A percentile compares a stretch with the other conserved stretches of the same genome.
These are phyloP conservation scores for Panthera uncia DNA, from an alignment of 2,113 vertebrate genomes.

Conservation along the genomic window DNA sequence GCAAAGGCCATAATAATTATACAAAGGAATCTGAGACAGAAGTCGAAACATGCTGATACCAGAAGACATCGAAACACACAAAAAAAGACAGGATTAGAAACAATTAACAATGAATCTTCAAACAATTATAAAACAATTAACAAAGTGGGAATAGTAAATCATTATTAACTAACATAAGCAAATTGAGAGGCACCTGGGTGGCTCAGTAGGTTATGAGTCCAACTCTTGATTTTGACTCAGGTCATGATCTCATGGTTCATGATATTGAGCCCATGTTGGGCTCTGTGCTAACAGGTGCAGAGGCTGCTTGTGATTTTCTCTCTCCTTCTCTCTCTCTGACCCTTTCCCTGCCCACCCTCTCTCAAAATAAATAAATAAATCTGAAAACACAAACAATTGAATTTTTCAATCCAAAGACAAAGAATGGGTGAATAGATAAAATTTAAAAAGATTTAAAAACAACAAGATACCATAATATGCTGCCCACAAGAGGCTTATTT, in stretches of 20 bases:
- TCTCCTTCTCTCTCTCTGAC: too few relatives aligned
- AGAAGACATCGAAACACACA: neutral
- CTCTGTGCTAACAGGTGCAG: too few relatives aligned
- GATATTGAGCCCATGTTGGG: too few relatives aligned
- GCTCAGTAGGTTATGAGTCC: too few relatives aligned
- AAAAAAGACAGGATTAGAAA: neutral
- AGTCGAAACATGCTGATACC: neutral
- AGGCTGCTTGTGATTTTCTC: too few relatives aligned
- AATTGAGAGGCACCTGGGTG: neutral
- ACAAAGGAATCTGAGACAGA: neutral
- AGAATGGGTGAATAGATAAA: neutral
- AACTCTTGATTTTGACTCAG: too few relatives aligned
- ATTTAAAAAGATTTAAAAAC: neutral
- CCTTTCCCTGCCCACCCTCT: too few relatives aligned
- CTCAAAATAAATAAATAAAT: too few relatives aligned
- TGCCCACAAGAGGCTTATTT: neutral
- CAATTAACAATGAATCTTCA: neutral
- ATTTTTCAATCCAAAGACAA: neutral
- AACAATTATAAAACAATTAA: neutral
- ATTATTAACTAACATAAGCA: neutral
- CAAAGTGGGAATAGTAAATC: neutral
- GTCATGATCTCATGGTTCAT: too few relatives aligned
- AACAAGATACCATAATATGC: neutral
- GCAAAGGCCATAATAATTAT: neutral
- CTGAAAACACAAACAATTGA: neutral